Base-by-base conservation (phyloP, 1,140 invertebrate genomes). In the Steinernema feltiae region DNA sequence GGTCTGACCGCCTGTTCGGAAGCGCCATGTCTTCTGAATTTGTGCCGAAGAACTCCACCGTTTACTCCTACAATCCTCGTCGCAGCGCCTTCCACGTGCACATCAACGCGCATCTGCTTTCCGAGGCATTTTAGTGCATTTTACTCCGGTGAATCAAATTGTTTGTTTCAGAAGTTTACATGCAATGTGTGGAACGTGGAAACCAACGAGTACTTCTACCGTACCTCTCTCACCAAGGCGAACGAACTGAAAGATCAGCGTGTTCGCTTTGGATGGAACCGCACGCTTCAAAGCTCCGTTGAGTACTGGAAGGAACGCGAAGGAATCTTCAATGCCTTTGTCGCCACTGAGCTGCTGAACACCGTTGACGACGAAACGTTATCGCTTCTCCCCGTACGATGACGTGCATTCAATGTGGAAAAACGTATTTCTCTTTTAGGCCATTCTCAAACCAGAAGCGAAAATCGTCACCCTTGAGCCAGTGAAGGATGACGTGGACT, bases 141-240 rank as follows among this genome's bases (percentile, higher is more conserved):
- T 73, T 24, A 32, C 1, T 1, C 15, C n/a, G n/a, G 30, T 29
- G 7, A 32, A 3, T 41, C 30, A 71, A 17, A 32, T 3, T 31
- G 7, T 7, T 29, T 41, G 35, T 73, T 84, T 76, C 70, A 84
- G 76, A 73, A 46, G 0, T 71, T 76, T 72, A 76, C 48, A 31
- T 53, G 53, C 18, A 77, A 85, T 48, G 76, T 85, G n/a, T 85
- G 84, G 84, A 76, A 75, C 17, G 78, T 85, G 17, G 84, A 86
- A 41, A 72, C 41, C 2, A 77, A 84, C 48, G 78, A 83, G n/a
- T 79, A 77, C 32, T 81, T 69, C 53, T 85, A 80, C 76, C 75
- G 82, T 46, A 75, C 80, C 17, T 79, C 80, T n/a, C 69, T 86
- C 27, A 84, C 81, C 7, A 79, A 79, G 48, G 82, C 84, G 2